Percentiles rank a stretch among this genome's conserved stretches.
Evolutionary conservation across 2,888 invertebrate genomes (phyloP).

Genomic region (Boloria selene): DNA sequence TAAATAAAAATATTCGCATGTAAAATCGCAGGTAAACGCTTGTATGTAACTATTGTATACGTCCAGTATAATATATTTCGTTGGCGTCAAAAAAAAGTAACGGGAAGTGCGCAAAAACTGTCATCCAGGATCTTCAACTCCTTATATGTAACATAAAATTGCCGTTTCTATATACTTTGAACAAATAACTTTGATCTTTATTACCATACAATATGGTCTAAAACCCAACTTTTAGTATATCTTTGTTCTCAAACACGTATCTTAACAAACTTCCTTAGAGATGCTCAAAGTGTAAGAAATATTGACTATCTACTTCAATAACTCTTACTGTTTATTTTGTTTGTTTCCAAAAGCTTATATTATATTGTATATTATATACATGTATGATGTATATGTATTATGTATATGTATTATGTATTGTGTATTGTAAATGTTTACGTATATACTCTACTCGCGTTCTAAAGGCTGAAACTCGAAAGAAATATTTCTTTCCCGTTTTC

Average conservation of each 20-base stretch:
- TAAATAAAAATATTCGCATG: too few relatives aligned
- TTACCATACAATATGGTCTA: background rate
- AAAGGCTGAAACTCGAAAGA: too few relatives aligned
- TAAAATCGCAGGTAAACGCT: too few relatives aligned
- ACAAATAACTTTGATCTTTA: background rate
- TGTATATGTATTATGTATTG: too few relatives aligned
- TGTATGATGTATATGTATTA: too few relatives aligned
- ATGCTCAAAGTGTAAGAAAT: slow-evolving; percentile 6
- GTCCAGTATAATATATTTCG: background rate
- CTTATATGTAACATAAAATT: slow-evolving; percentile 17
- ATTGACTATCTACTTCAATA: background rate
- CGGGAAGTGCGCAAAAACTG: slow-evolving; percentile 6
- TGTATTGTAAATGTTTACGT: too few relatives aligned
- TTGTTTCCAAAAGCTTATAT: too few relatives aligned
- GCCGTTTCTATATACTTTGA: background rate
- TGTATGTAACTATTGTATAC: background rate
- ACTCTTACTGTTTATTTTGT: background rate
- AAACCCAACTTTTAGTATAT: background rate
- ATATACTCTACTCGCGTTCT: too few relatives aligned
- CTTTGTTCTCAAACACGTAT: slow-evolving; percentile 1
- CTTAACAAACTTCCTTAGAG: slow-evolving; percentile 4
- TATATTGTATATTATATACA: too few relatives aligned
- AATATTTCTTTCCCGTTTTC: too few relatives aligned
- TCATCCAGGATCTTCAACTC: slow-evolving; percentile 19
- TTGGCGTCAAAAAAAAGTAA: slow-evolving; percentile 4